These are phyloP conservation scores for Drosophila putrida DNA, from an alignment of 2,888 invertebrate genomes.

Conservation along the genomic window DNA sequence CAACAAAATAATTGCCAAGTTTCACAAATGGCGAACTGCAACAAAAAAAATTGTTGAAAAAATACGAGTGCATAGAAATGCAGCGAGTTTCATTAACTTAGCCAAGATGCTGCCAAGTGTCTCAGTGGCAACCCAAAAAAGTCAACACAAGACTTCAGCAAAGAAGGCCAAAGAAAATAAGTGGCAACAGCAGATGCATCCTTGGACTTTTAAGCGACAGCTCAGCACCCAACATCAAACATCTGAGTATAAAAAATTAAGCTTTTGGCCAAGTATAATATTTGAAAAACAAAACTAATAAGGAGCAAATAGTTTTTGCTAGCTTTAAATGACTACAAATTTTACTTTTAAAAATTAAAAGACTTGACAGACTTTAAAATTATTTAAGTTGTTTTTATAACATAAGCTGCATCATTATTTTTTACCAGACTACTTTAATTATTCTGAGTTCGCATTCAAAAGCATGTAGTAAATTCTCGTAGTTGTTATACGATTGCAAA, in stretches of 20 bases:
- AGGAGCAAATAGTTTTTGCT: not conserved
- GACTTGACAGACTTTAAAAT: too few relatives aligned
- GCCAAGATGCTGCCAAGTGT: constrained; percentile 32
- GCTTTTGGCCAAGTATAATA: constrained; percentile 9
- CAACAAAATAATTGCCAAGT: constrained; percentile 58
- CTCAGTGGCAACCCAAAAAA: constrained; percentile 25
- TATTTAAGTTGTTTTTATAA: too few relatives aligned
- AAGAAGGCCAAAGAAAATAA: constrained; percentile 26
- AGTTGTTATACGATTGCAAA: too few relatives aligned
- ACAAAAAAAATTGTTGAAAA: constrained; percentile 31
- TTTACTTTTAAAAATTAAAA: too few relatives aligned
- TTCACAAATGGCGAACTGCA: constrained; percentile 43
- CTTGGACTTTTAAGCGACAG: constrained; percentile 43
- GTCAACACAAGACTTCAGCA: constrained; percentile 14
- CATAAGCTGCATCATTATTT: too few relatives aligned
- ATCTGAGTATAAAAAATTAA: constrained; percentile 33
- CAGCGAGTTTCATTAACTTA: constrained; percentile 69
- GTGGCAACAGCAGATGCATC: constrained; percentile 40
- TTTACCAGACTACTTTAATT: too few relatives aligned
- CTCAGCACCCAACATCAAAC: constrained; percentile 18
- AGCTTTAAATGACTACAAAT: too few relatives aligned
- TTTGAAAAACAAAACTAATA: not conserved
- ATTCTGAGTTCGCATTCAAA: too few relatives aligned
- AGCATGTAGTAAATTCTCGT: too few relatives aligned
- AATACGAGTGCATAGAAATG: constrained; percentile 45